Percentiles rank a stretch among this genome's conserved stretches.
phyloP scores from a whole-genome alignment of 2,113 vertebrate species.

The Mirounga angustirostris region DNA sequence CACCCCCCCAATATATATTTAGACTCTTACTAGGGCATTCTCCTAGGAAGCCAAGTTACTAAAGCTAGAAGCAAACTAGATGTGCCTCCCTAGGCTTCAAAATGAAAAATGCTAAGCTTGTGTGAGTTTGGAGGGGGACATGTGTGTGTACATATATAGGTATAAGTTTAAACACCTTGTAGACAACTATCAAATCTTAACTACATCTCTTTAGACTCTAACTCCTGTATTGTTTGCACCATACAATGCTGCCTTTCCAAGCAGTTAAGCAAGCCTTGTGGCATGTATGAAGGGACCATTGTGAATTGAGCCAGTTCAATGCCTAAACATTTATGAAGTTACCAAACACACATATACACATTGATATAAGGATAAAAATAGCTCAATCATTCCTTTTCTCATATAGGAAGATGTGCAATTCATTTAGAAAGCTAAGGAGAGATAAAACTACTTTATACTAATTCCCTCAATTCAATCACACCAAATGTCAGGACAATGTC shows the following conservation, averaged over 20 bases:
- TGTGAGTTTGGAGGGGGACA: not conserved
- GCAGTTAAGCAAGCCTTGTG: conserved; percentile 15
- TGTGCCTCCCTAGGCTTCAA: conserved; percentile 31
- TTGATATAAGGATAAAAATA: not conserved
- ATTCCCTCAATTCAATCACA: conserved; percentile 87
- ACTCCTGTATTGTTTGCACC: not conserved
- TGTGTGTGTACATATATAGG: not conserved
- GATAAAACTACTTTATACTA: conserved; percentile 79
- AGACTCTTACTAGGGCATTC: conserved; percentile 45
- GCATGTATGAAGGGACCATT: not conserved
- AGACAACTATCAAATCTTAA: conserved; percentile 14
- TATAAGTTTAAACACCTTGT: conserved; percentile 59
- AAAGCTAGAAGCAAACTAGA: conserved; percentile 19
- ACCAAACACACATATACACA: not conserved
- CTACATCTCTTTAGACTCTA: not conserved
- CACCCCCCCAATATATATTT: not conserved
- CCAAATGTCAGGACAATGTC: conserved; percentile 87
- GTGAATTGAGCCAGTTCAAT: not conserved
- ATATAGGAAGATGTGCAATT: conserved; percentile 20
- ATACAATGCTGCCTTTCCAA: not conserved
- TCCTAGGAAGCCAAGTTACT: conserved; percentile 16
- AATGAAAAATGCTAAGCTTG: conserved; percentile 43
- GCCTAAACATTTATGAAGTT: not conserved
- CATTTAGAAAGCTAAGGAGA: conserved; percentile 67
- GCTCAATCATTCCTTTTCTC: conserved; percentile 9